Evolutionary conservation across 2,113 vertebrate genomes (phyloP), one percentile per base, ranked within the genome.

Genomic region (Anolis carolinensis): DNA sequence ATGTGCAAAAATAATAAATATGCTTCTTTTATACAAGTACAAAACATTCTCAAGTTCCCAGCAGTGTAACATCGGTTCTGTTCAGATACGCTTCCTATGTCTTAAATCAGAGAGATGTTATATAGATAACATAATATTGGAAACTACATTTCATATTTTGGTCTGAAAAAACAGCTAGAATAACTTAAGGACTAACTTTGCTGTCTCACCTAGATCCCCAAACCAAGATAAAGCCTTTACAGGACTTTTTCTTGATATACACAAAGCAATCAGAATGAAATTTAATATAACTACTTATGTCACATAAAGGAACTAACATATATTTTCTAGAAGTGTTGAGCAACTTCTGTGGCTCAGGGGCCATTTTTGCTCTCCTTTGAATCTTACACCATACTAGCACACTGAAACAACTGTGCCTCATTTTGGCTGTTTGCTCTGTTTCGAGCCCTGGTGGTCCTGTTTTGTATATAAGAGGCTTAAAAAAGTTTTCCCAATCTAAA

Each of bases 1-100:
- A 95, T 34, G 93, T 5, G 70, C 8, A 93, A 30, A 94, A 10
- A 1, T 90, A 89, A 93, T 83, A 59, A 59, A 59, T 59, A 16
- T 59, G 1, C 11, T 18, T 59, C 11, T 59, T 59, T 59, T 59
- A 59, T 18, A 84, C 74, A 81, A 18, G 20, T 9, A 77, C 1
- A 36, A 48, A 65, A 14, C 18, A 44, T 36, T 20, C n/a, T 39
- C 9, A 27, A n/a, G 1, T 4, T 34, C 48, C 6, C n/a, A 72
- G 11, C 6, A 9, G 21, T 59, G 25, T 20, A 44, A 62, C 2
- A 76, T 32, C 48, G 36, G 20, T 63, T 75, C 32, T 23, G 23
- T 2, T 32, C 32, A 80, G 27, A 20, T 4, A 36, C 11, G 18
- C 32, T 50, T 4, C 30, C 44, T 70, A 23, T 32, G 14, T 7